phyloP scores from a whole-genome alignment of 1,140 invertebrate genomes.

The Macrobrachium rosenbergii region DNA sequence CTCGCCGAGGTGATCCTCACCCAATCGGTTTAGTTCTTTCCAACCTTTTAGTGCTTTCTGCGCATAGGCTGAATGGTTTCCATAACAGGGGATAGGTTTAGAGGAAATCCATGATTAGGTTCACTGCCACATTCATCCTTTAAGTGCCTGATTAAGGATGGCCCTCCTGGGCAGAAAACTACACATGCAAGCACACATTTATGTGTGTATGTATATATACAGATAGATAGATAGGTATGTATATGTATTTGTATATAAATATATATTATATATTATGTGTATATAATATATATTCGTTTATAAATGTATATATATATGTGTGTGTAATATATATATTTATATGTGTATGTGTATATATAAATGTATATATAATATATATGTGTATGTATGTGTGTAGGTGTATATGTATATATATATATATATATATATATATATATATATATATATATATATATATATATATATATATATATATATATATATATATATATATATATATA shows the following conservation, averaged over 20 bases:
- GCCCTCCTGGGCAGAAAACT: not conserved
- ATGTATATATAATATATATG: not conserved
- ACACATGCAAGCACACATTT: slow-evolving; percentile 24
- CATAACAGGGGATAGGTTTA: too few relatives aligned
- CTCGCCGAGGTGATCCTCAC: too few relatives aligned
- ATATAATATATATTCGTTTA: not conserved
- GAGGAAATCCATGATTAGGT: too few relatives aligned
- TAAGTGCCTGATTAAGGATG: too few relatives aligned
- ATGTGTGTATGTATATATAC: too few relatives aligned
- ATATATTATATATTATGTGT: not conserved
- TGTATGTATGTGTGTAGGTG: not conserved
- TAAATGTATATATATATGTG: not conserved
- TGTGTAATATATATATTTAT: not conserved
- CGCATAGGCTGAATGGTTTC: too few relatives aligned
- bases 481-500: too few relatives aligned
- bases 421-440: slow-evolving; percentile 1
- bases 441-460: not conserved
- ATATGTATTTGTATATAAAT: not conserved
- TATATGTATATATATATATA: not conserved
- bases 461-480: not conserved
- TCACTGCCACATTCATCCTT: too few relatives aligned
- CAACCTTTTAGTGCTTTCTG: too few relatives aligned
- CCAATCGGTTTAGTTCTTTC: too few relatives aligned
- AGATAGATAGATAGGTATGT: too few relatives aligned
- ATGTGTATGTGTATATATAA: not conserved